Percentiles rank a stretch among this genome's conserved stretches.
Conservation (phyloP, 1,140 invertebrate genomes). For the Cheumatopsyche charites region DNA sequence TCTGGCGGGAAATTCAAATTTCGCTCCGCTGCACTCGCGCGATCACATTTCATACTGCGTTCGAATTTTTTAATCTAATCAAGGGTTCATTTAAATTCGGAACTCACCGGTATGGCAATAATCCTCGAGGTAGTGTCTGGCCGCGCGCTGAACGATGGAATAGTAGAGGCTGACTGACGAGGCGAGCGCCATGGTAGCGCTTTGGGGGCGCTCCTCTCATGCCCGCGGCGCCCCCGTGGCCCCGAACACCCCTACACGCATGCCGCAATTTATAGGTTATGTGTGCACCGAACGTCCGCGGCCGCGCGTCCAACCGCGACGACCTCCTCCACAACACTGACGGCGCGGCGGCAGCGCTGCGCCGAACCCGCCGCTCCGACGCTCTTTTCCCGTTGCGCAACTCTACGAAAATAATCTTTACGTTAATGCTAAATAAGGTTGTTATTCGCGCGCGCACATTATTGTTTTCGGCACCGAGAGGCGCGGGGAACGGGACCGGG, state of each 20-base stretch:
- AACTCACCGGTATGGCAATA: conserved; percentile 62
- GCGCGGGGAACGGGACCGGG: conserved; percentile 21
- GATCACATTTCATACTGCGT: neutral
- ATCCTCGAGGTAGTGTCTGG: conserved; percentile 61
- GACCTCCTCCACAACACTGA: conserved; percentile 16
- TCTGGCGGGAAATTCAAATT: neutral
- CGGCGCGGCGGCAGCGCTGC: conserved; percentile 12
- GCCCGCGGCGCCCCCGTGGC: conserved; percentile 16
- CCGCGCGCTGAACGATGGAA: conserved; percentile 61
- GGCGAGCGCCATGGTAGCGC: conserved; percentile 56
- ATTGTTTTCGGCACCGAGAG: conserved; percentile 17
- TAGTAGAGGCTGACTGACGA: conserved; percentile 63
- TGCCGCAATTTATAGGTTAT: conserved; percentile 1
- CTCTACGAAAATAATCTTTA: no score
- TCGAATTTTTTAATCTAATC: neutral
- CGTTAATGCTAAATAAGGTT: no score
- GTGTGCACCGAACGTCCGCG: conserved; percentile 8
- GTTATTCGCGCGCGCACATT: neutral
- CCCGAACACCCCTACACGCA: neutral
- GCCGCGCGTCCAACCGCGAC: neutral
- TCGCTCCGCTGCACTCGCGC: neutral
- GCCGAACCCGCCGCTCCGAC: neutral
- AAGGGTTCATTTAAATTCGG: neutral
- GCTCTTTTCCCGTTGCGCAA: no score
- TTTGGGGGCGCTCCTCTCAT: conserved; percentile 13